These are phyloP conservation scores for Melanocharis versteri DNA, from an alignment of 2,113 vertebrate species.

Conservation along the genomic window DNA sequence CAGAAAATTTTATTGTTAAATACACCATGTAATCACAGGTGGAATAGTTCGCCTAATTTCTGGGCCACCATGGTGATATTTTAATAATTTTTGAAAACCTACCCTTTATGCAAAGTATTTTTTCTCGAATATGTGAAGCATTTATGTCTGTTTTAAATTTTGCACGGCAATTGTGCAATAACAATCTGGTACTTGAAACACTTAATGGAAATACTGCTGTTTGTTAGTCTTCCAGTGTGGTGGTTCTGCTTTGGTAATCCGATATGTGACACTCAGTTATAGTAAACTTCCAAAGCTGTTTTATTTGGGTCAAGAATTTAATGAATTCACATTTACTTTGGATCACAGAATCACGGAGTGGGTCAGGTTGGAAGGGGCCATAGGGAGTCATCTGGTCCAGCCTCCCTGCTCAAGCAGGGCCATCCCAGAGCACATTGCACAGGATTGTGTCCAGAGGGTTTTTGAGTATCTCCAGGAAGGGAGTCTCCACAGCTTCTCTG, in stretches of 20 bases:
- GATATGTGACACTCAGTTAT: neutral
- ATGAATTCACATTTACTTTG: neutral
- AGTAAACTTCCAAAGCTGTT: neutral
- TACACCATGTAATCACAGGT: fast-evolving
- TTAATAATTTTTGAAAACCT: neutral
- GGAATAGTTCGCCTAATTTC: neutral
- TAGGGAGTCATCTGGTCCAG: too few species aligned
- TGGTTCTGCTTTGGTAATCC: neutral
- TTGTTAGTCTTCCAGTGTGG: neutral
- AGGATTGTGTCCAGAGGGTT: too few species aligned
- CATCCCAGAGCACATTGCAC: neutral
- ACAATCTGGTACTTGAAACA: neutral
- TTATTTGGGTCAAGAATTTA: neutral
- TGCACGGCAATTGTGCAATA: neutral
- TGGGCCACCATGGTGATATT: neutral
- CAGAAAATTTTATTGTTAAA: neutral
- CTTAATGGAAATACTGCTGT: neutral
- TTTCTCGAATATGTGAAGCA: neutral
- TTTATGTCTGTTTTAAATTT: neutral
- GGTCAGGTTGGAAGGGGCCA: neutral
- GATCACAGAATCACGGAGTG: neutral
- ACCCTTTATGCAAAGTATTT: neutral
- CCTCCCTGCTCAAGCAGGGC: neutral
- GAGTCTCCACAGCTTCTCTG: neutral
- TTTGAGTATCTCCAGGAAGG: neutral